Conservation (phyloP, 1,140 invertebrate species). For the Mizuhopecten yessoensis region DNA sequence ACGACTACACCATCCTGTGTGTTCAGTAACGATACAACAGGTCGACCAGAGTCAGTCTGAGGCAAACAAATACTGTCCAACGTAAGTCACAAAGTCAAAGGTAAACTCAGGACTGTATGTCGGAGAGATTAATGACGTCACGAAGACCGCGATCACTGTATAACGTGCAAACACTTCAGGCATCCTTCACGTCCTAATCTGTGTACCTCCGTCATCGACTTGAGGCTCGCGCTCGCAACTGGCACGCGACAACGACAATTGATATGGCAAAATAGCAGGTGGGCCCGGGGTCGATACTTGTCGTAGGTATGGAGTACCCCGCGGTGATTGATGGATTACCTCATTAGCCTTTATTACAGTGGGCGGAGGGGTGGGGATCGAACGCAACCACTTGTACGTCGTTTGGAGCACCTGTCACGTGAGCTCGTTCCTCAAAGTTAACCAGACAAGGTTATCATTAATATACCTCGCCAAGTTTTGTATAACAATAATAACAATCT, state of each 20-base stretch:
- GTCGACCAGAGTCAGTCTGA: background rate
- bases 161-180: background rate
- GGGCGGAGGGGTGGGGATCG: constrained; percentile 28
- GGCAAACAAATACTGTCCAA: background rate
- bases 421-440: background rate
- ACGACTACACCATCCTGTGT: no score
- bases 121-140: background rate
- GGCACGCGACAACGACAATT: constrained; percentile 48
- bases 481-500: background rate
- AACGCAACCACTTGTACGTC: constrained; percentile 22
- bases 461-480: background rate
- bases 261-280: constrained; percentile 41
- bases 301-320: background rate
- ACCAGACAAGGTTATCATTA: background rate
- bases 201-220: constrained; percentile 48
- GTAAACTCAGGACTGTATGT: background rate
- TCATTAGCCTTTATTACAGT: background rate
- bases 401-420: background rate
- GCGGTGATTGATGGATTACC: background rate
- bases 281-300: background rate
- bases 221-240: constrained; percentile 46
- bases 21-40: no score
- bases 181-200: constrained; percentile 47
- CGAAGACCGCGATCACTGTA: background rate
- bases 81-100: constrained; percentile 4